phyloP scores from a whole-genome alignment of 2,113 vertebrate species.

The Suncus etruscus region DNA sequence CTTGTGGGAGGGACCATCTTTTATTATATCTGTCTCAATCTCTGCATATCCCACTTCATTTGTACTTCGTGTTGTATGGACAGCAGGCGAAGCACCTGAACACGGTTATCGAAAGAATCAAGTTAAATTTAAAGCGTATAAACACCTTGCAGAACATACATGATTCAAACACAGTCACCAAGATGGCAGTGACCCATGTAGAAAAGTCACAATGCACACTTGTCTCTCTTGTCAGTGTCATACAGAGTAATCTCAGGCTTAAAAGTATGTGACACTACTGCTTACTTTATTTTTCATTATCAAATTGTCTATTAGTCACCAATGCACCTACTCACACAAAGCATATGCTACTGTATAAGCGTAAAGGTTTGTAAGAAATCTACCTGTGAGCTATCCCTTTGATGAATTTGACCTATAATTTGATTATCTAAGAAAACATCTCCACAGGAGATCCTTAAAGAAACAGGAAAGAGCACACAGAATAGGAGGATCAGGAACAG shows the following conservation, averaged over 20 bases:
- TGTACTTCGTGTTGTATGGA: neutral
- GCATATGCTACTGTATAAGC: slow-evolving; percentile 42
- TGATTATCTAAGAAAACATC: slow-evolving; percentile 75
- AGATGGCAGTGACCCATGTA: fast-evolving
- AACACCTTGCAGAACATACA: neutral
- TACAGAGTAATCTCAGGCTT: neutral
- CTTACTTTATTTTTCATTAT: slow-evolving; percentile 50
- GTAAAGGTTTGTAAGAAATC: slow-evolving; percentile 52
- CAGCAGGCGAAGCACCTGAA: neutral
- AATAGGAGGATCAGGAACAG: neutral
- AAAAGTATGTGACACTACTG: neutral
- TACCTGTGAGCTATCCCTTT: slow-evolving; percentile 76
- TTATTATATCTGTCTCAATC: neutral
- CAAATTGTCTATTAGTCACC: slow-evolving; percentile 69
- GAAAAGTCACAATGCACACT: too few relatives aligned
- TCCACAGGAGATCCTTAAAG: slow-evolving; percentile 60
- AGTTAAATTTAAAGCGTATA: neutral
- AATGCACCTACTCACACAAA: slow-evolving; percentile 70
- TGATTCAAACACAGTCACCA: neutral
- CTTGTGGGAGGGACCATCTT: neutral
- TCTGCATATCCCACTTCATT: too few relatives aligned
- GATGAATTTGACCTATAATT: slow-evolving; percentile 80
- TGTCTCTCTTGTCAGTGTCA: neutral
- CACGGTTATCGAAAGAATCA: neutral
- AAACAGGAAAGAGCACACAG: slow-evolving; percentile 45